Evolutionary conservation across 2,113 vertebrate genomes (phyloP).

Genomic region (Corvus cornix): DNA sequence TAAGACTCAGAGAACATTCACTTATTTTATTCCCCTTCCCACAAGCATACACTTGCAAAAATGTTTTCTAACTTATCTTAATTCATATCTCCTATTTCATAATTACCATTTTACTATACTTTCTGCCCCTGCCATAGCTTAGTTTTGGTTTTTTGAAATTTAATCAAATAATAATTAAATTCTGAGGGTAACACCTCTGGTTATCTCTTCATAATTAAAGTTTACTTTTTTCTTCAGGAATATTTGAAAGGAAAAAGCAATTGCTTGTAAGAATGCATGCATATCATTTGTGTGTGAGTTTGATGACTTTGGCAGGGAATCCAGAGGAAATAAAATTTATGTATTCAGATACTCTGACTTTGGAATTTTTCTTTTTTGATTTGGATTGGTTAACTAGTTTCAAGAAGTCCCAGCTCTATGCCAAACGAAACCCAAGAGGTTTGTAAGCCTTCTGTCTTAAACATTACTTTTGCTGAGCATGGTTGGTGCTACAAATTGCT

Average conservation of each 20-base stretch:
- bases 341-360: background rate
- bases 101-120: constrained; percentile 72
- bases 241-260: constrained; percentile 33
- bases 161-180: constrained; percentile 80
- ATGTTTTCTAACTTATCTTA: constrained; percentile 62
- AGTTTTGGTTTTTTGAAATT: constrained; percentile 63
- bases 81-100: constrained; percentile 64
- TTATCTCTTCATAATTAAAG: constrained; percentile 77
- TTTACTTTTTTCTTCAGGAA: constrained; percentile 58
- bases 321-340: background rate
- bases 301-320: constrained; percentile 41
- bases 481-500: background rate
- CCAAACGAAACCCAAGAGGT: background rate
- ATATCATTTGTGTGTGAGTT: constrained; percentile 21
- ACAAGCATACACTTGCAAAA: constrained; percentile 4
- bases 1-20: background rate
- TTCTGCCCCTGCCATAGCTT: constrained; percentile 58
- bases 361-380: background rate
- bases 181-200: constrained; percentile 68
- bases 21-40: constrained; percentile 26
- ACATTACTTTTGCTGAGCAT: background rate
- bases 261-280: constrained; percentile 23
- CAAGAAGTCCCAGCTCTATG: background rate
- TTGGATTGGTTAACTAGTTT: background rate
- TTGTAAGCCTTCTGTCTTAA: background rate